These are phyloP conservation scores for Talpa occidentalis DNA, from an alignment of 2,113 vertebrate species.

Conservation along the genomic window DNA sequence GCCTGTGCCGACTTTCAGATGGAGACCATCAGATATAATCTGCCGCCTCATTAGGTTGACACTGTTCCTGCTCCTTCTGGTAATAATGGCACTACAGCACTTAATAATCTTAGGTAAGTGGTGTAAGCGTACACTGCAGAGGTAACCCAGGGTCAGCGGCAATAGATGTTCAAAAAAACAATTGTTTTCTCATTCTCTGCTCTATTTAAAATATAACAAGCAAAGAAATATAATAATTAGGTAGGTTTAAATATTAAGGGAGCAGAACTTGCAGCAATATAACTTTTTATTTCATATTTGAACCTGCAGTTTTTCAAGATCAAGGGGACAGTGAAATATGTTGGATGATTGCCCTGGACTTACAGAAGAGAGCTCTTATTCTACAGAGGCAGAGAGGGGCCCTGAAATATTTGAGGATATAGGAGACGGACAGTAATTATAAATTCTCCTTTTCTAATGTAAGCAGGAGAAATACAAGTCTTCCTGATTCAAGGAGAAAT, in stretches of 20 bases:
- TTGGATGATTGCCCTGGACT: background rate
- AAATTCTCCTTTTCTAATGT: slow-evolving; percentile 5
- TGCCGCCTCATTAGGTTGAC: slow-evolving; percentile 74
- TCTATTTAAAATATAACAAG: slow-evolving; percentile 38
- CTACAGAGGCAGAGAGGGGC: background rate
- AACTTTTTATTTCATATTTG: background rate
- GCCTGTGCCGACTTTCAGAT: slow-evolving; percentile 65
- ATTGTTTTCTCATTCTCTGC: background rate
- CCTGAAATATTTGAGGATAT: background rate
- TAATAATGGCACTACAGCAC: slow-evolving; percentile 81
- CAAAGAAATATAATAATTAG: background rate
- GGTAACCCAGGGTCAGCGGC: slow-evolving; percentile 61
- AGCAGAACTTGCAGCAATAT: background rate
- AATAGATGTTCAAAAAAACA: slow-evolving; percentile 34
- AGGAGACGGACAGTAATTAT: background rate
- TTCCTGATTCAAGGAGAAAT: background rate
- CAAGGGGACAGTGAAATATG: slow-evolving; percentile 13
- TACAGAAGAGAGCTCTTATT: slow-evolving; percentile 2
- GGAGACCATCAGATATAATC: slow-evolving; percentile 78
- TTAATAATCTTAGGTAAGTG: slow-evolving; percentile 66
- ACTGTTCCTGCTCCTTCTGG: slow-evolving; percentile 80
- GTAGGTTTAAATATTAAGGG: background rate
- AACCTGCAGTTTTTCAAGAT: slow-evolving; percentile 12
- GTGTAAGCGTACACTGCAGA: slow-evolving; percentile 40
- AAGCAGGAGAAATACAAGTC: background rate